Percentiles rank a stretch among this genome's conserved stretches.
Evolutionary conservation across 2,797 vertebrate genomes (phyloP).

Genomic region (Silurus aristotelis): DNA sequence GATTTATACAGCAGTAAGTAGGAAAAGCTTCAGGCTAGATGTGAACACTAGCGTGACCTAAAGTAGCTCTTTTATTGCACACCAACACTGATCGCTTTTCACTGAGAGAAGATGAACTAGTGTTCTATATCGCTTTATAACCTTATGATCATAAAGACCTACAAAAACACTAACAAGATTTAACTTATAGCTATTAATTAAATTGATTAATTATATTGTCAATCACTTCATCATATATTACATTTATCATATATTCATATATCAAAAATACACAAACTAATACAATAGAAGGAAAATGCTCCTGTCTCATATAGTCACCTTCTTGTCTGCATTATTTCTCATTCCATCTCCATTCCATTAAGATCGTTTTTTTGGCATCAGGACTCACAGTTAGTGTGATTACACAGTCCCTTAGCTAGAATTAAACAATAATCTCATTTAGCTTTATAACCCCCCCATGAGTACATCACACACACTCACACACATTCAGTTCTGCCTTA

Average conservation of each 20-base stretch:
- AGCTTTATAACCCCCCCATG: constrained; percentile 7
- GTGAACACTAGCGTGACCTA: not conserved
- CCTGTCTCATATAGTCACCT: not conserved
- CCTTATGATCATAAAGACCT: not conserved
- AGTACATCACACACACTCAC: not conserved
- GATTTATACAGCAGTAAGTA: constrained; percentile 4
- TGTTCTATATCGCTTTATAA: too few relatives aligned
- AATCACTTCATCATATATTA: not conserved
- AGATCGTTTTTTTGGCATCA: not conserved
- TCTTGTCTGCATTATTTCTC: constrained; percentile 1
- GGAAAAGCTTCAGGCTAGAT: not conserved
- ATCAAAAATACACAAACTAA: too few relatives aligned
- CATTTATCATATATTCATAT: too few relatives aligned
- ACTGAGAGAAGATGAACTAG: not conserved
- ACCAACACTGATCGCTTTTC: not conserved
- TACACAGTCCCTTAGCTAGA: not conserved
- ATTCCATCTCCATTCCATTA: constrained; percentile 3
- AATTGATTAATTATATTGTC: not conserved
- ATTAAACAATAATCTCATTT: constrained; percentile 8
- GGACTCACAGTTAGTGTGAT: not conserved
- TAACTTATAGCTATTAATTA: not conserved
- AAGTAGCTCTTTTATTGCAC: not conserved
- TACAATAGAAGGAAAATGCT: too few relatives aligned
- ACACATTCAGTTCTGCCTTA: not conserved
- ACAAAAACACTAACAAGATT: not conserved